Evolutionary conservation across 2,888 invertebrate genomes (phyloP).

Genomic region (Choreutis nemorana): DNA sequence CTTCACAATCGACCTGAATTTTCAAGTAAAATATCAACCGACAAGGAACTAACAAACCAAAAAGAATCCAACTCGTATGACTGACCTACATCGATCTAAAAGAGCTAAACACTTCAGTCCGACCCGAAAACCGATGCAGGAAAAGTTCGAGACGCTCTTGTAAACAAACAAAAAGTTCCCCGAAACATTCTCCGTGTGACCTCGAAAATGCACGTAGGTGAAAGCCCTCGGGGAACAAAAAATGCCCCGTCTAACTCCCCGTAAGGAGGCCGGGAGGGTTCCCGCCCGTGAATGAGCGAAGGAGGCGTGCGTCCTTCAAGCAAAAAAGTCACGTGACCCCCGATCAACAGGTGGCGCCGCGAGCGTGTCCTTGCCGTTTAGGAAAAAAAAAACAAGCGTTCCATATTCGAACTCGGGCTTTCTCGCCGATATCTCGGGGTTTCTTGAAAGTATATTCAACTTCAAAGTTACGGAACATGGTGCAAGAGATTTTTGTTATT

Average conservation of each 20-base stretch:
- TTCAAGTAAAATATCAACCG: too few species aligned
- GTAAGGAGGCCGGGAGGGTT: constrained; percentile 51
- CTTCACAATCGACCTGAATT: too few species aligned
- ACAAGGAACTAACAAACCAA: too few species aligned
- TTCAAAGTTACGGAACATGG: too few species aligned
- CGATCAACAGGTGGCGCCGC: constrained; percentile 62
- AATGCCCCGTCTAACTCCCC: constrained; percentile 42
- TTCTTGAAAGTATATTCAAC: constrained; percentile 1
- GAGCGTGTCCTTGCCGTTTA: constrained; percentile 55
- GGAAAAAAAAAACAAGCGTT: constrained; percentile 27
- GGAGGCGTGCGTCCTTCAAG: constrained; percentile 63
- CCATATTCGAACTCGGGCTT: constrained; percentile 4
- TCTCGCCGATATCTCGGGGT: constrained; percentile 1
- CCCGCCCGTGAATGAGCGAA: constrained; percentile 64
- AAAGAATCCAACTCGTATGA: too few species aligned
- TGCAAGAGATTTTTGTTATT: too few species aligned
- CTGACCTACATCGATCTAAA: too few species aligned
- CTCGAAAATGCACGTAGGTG: constrained; percentile 65
- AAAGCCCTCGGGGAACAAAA: constrained; percentile 65
- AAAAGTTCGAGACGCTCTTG: constrained; percentile 32
- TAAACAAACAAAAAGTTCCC: constrained; percentile 36
- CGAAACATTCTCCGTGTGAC: constrained; percentile 58
- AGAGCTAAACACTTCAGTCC: background rate
- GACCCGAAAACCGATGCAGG: constrained; percentile 11
- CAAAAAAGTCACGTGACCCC: constrained; percentile 66